A percentile compares a stretch with the other conserved stretches of the same genome.
phyloP scores from a whole-genome alignment of 2,113 vertebrate species.

The Propithecus coquereli region DNA sequence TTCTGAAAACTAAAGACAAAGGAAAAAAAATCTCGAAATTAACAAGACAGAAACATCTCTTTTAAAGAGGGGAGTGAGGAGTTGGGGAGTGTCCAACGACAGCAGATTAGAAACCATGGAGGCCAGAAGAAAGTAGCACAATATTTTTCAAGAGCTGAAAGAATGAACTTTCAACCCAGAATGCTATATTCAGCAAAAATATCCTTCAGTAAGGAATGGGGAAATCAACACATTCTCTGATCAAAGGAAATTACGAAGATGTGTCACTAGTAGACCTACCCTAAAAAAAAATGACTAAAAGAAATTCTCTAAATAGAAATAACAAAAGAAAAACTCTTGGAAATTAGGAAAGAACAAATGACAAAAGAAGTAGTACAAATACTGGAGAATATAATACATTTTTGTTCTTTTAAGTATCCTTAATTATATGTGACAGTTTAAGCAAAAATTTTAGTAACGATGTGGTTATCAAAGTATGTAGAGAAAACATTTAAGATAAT shows the following conservation, averaged over 20 bases:
- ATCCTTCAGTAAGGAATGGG: neutral
- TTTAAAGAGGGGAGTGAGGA: neutral
- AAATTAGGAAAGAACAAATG: neutral
- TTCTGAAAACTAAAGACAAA: neutral
- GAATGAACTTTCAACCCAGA: neutral
- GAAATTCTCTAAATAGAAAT: neutral
- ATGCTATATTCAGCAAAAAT: neutral
- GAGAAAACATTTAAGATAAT: neutral
- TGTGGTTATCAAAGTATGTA: neutral
- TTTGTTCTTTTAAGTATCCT: neutral
- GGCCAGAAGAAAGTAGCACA: neutral
- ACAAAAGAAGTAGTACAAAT: slow-evolving; percentile 12
- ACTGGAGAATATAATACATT: neutral
- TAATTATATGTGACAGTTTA: neutral
- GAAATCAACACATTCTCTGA: neutral
- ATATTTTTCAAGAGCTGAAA: neutral
- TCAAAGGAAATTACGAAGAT: neutral
- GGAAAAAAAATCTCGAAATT: neutral
- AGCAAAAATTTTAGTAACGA: neutral
- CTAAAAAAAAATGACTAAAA: neutral
- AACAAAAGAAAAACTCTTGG: neutral
- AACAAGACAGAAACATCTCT: neutral
- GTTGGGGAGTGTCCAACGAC: neutral
- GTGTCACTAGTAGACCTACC: neutral
- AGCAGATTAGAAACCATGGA: neutral